These are phyloP conservation scores for Morinoia aosen DNA, from an alignment of 2,888 invertebrate genomes.

Conservation along the genomic window DNA sequence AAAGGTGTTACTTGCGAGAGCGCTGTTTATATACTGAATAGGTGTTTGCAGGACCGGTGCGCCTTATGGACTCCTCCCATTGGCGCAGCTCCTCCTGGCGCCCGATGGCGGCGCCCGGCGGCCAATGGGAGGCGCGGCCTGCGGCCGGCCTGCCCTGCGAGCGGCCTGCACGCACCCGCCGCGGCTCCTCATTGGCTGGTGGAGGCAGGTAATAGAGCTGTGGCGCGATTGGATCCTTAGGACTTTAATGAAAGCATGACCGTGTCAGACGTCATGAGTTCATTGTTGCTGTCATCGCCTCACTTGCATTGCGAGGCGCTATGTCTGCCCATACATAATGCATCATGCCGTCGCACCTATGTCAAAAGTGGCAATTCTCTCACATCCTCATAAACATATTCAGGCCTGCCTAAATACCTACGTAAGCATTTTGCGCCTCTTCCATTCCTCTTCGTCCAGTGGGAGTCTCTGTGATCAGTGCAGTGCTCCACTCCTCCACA, in stretches of 20 bases:
- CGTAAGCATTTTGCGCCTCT: too few species aligned
- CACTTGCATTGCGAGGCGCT: not conserved
- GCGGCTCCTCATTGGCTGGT: conserved; percentile 56
- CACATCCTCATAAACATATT: not conserved
- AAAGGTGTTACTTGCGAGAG: conserved; percentile 64
- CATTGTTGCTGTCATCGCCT: conserved; percentile 65
- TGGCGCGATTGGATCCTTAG: conserved; percentile 63
- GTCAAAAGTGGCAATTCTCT: not conserved
- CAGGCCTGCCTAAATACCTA: not conserved
- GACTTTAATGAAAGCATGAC: conserved; percentile 66
- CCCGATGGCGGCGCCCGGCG: not conserved
- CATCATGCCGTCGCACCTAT: not conserved
- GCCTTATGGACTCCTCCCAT: not conserved
- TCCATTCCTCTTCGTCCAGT: too few species aligned
- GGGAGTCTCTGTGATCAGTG: too few species aligned
- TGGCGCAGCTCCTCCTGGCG: conserved; percentile 10
- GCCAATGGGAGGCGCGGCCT: not conserved
- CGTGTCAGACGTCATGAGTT: conserved; percentile 65
- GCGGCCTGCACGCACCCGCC: not conserved
- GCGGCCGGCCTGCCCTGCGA: conserved; percentile 2
- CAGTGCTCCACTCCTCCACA: too few species aligned
- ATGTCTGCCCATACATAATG: not conserved
- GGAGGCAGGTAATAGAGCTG: conserved; percentile 65
- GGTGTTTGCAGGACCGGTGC: conserved; percentile 51
- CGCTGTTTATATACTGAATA: conserved; percentile 65